phyloP scores from a whole-genome alignment of 1,140 invertebrate genomes.

The Drosophila pruinosa region DNA sequence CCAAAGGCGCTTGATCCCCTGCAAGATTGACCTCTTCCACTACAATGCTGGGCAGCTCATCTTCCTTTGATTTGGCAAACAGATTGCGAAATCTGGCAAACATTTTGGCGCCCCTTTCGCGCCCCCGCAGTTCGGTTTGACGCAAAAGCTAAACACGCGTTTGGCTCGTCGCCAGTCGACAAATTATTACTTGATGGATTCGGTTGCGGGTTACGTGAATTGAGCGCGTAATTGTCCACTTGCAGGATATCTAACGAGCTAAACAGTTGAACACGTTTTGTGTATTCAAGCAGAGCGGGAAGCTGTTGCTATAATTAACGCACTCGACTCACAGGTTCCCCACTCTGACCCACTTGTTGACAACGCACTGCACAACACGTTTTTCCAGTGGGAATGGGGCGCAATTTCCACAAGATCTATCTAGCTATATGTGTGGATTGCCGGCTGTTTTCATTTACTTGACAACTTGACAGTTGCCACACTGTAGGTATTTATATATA shows the following conservation, averaged over 20 bases:
- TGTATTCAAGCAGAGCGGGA: neutral
- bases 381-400: slow-evolving; percentile 36
- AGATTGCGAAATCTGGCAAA: slow-evolving; percentile 80
- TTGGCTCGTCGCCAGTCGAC: slow-evolving; percentile 63
- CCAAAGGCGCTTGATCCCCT: slow-evolving; percentile 41
- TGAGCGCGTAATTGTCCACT: slow-evolving; percentile 55
- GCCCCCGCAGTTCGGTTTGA: slow-evolving; percentile 43
- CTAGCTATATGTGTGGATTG: slow-evolving; percentile 9
- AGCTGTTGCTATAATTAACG: slow-evolving; percentile 50
- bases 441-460: slow-evolving; percentile 57
- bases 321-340: neutral
- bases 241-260: slow-evolving; percentile 21
- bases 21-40: slow-evolving; percentile 25
- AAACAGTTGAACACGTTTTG: neutral
- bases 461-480: slow-evolving; percentile 69
- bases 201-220: neutral
- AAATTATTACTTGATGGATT: slow-evolving; percentile 26
- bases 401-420: slow-evolving; percentile 17
- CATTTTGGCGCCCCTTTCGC: slow-evolving; percentile 53
- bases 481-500: slow-evolving; percentile 8
- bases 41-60: slow-evolving; percentile 60
- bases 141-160: slow-evolving; percentile 67
- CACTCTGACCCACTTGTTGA: slow-evolving; percentile 61
- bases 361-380: slow-evolving; percentile 7
- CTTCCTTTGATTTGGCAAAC: slow-evolving; percentile 70